Evolutionary conservation across 2,113 vertebrate species (phyloP), one percentile per base, ranked within the genome.

Genomic region (Oryzias woworae): DNA sequence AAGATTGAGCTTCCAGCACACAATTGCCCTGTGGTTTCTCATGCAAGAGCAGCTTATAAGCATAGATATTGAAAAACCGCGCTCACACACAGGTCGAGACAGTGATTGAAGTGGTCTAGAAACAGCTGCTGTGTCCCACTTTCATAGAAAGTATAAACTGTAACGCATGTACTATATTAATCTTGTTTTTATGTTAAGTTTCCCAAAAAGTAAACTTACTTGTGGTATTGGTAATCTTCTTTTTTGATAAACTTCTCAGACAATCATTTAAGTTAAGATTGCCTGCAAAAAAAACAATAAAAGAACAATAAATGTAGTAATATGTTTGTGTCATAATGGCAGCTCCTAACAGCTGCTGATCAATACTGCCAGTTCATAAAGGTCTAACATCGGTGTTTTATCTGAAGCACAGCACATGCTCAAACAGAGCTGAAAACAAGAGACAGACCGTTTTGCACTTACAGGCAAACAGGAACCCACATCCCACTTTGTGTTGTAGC

Each of bases 21-120:
- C 18, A 58, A 58, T 47, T n/a, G 28, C 22, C 46, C 46, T 12
- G 23, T 23, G 14, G 43, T 47, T 48, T 60, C 46, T 49, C 18
- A 28, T 52, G 41, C 17, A 13, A 14, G 41, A 18, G 60, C 12
- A 44, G 41, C 60, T 52, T 47, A 47, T 58, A 45, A 47, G 57
- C 57, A 58, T 58, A 58, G 44, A 58, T 58, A 47, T 58, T 58
- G 44, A 47, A 58, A 28, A 18, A 13, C 23, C 14, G 18, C 43
- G 26, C 56, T 23, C 44, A 28, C 22, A 53, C 53, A 43, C 14
- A 51, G 31, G 51, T 52, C 24, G 10, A 62, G 12, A 22, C 50
- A 43, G 17, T 23, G 14, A 8, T 42, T 44, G 22, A 18, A 26
- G 16, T 13, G 8, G 46, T 49, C 49, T 60, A 31, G 20, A 60